Evolutionary conservation across 2,113 vertebrate species (phyloP).

Genomic region (Pteropus alecto): DNA sequence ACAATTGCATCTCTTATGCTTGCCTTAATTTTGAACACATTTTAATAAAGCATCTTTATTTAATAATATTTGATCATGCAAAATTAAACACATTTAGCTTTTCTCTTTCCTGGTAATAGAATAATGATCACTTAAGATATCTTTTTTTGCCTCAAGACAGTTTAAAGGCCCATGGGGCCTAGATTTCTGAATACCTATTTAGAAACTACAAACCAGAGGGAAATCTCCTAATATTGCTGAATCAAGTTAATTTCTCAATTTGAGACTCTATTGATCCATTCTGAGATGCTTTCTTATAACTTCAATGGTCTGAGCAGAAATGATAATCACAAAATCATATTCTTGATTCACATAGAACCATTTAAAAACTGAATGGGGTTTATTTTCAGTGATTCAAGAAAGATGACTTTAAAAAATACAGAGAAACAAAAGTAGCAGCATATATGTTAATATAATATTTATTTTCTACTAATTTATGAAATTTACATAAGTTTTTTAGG

Average conservation of each 20-base stretch:
- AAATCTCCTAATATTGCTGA: conserved; percentile 42
- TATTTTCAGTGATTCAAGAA: background rate
- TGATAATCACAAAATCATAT: background rate
- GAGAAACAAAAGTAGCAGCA: background rate
- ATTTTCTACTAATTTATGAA: background rate
- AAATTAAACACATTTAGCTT: conserved; percentile 63
- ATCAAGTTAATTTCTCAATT: conserved; percentile 41
- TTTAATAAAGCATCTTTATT: conserved; percentile 49
- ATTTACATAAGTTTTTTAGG: background rate
- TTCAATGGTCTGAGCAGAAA: background rate
- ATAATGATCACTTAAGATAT: conserved; percentile 16
- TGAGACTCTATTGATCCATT: conserved; percentile 59
- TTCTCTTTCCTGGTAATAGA: conserved; percentile 43
- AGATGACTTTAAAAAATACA: background rate
- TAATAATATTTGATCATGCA: conserved; percentile 63
- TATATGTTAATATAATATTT: background rate
- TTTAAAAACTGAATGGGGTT: background rate
- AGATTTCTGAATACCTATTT: conserved; percentile 3
- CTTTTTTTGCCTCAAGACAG: background rate
- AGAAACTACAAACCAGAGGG: conserved; percentile 13
- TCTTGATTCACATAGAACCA: background rate
- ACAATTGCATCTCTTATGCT: conserved; percentile 43
- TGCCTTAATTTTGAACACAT: conserved; percentile 50
- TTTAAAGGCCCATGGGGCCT: background rate
- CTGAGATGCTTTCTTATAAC: background rate